Conservation (phyloP, 35 echinoderm and acorn worm species). For the Anneissia japonica region DNA sequence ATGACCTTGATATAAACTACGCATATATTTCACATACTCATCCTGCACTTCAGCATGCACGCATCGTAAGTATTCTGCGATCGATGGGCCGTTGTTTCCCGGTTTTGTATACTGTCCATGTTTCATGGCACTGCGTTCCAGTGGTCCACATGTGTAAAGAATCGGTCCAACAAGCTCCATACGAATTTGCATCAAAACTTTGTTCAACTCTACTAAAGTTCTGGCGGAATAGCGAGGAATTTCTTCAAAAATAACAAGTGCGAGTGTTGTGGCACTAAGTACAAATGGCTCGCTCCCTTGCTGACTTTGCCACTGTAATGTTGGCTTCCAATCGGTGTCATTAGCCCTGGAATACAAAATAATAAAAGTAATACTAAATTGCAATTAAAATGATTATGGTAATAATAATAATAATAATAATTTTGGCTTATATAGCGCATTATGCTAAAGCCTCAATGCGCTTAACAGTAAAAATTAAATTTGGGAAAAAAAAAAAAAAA, state of each 20-base stretch:
- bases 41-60: conserved; percentile 50
- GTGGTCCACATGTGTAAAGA: conserved; percentile 65
- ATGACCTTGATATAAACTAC: not conserved
- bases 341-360: not conserved
- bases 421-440: too few relatives aligned
- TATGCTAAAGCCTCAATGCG: too few relatives aligned
- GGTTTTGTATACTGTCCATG: conserved; percentile 12
- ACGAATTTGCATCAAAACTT: conserved; percentile 46
- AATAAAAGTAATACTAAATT: not conserved
- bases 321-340: not conserved
- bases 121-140: conserved; percentile 42
- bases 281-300: not conserved
- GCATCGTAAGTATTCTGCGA: conserved; percentile 22
- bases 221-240: conserved; percentile 47
- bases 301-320: not conserved
- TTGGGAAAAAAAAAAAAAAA: too few relatives aligned
- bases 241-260: conserved; percentile 71
- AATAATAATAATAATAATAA: too few relatives aligned
- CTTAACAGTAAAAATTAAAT: too few relatives aligned
- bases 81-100: conserved; percentile 41
- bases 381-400: too few relatives aligned
- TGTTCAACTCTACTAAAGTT: conserved; percentile 28
- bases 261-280: conserved; percentile 30
- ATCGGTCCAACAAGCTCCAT: conserved; percentile 76
- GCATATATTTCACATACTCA: conserved; percentile 57